Conservation (phyloP, 2,888 invertebrate genomes). For the Syrista parreyssii region DNA sequence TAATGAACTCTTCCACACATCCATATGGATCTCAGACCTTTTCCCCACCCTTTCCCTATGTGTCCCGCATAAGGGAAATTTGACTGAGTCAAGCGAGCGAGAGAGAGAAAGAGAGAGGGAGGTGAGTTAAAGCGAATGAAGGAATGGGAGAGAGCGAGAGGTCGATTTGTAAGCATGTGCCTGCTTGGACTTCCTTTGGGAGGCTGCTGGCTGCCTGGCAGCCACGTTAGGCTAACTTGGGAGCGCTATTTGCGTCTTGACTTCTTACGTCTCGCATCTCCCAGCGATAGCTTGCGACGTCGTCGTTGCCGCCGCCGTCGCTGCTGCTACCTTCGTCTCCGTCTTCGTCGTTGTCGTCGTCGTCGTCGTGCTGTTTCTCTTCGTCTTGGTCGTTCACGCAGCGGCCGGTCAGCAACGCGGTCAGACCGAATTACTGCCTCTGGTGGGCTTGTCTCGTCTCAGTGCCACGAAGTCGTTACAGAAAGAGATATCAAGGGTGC, state of each 20-base stretch:
- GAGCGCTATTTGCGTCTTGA: conserved; percentile 65
- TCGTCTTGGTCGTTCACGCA: conserved; percentile 35
- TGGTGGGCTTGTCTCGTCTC: conserved; percentile 1
- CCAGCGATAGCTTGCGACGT: conserved; percentile 18
- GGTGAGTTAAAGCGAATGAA: not conserved
- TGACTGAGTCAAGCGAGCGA: conserved; percentile 17
- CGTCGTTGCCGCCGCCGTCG: conserved; percentile 23
- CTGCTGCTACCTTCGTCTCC: conserved; percentile 25
- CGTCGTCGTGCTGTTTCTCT: conserved; percentile 16
- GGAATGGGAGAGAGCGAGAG: conserved; percentile 32
- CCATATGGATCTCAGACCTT: not conserved
- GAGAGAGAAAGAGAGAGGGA: conserved; percentile 18
- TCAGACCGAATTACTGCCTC: conserved; percentile 42
- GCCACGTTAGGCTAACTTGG: conserved; percentile 65
- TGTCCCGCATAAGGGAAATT: conserved; percentile 24
- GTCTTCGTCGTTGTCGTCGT: conserved; percentile 13
- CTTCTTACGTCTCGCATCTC: conserved; percentile 55
- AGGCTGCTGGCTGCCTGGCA: conserved; percentile 32
- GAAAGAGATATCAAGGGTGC: not conserved
- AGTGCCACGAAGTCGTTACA: not conserved
- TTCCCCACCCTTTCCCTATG: conserved; percentile 11
- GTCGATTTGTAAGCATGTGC: conserved; percentile 47
- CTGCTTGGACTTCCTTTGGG: conserved; percentile 36
- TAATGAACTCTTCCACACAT: not conserved
- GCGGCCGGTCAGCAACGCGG: conserved; percentile 50